Evolutionary conservation across 2,888 invertebrate species (phyloP).

Genomic region (Cordilura impudica): DNA sequence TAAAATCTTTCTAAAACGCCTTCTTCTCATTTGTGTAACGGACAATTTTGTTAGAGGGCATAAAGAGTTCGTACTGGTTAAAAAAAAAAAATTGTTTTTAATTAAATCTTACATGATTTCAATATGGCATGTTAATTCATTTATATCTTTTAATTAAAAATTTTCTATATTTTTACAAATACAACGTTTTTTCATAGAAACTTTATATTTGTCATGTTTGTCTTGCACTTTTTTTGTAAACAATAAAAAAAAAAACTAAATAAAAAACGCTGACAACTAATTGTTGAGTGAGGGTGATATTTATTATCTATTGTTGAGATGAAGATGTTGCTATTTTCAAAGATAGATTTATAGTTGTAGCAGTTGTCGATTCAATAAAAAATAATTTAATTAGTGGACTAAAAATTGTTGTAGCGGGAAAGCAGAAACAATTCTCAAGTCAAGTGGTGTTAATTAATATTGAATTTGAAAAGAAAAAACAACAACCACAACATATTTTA

Average conservation of each 20-base stretch:
- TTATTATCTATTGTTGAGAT: conserved; percentile 43
- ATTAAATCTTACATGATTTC: conserved; percentile 59
- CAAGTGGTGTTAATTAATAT: conserved; percentile 74
- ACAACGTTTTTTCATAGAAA: background rate
- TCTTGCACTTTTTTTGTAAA: conserved; percentile 40
- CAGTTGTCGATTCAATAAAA: conserved; percentile 37
- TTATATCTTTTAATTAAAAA: conserved; percentile 52
- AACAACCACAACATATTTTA: background rate
- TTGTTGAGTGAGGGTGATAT: conserved; percentile 58
- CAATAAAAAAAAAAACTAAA: conserved; percentile 48
- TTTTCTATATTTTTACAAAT: conserved; percentile 18
- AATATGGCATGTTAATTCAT: conserved; percentile 51
- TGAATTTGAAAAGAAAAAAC: conserved; percentile 45
- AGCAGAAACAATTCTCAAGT: conserved; percentile 67
- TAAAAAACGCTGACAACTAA: conserved; percentile 21
- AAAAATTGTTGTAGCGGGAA: conserved; percentile 33
- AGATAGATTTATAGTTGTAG: conserved; percentile 3
- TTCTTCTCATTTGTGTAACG: no score
- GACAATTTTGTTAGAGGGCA: no score
- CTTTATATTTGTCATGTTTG: conserved; percentile 26
- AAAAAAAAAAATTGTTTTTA: no score
- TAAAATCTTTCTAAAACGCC: no score
- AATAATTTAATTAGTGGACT: conserved; percentile 61
- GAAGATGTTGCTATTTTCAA: background rate
- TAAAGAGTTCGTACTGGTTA: no score